Base-by-base conservation (phyloP, 2,888 invertebrate species). In the Helicoverpa assulta region DNA sequence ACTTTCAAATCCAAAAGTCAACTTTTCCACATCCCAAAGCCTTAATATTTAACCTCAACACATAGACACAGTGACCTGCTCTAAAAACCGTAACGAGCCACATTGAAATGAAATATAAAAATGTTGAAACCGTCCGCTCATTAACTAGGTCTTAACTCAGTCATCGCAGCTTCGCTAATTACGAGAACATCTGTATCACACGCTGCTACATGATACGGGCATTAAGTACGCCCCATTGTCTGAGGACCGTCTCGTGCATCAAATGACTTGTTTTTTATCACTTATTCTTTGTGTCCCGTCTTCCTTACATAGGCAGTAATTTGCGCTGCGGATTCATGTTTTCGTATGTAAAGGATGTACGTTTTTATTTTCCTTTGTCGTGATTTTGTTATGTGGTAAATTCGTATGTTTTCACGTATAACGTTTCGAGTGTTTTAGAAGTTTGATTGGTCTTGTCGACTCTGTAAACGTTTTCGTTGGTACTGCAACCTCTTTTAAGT, bases 201-300 rank as follows among this genome's bases (percentile, higher is more conserved):
- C 84, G 84, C 82, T 75, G 76, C 86, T 85, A 86, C 85, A 87
- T 86, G 90, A 91, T 92, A 92, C 90, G 88, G 90, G 91, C 88
- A 92, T 91, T 92, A 91, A 93, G 92, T 90, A 87, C 85, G 84
- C 88, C 88, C 89, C 84, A 93, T 94, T 94, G 94, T 94, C 91
- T 93, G 89, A 86, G 93, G 84, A 88, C 89, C 93, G 93, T 91
- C 93, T 91, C 90, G 85, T 84, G 88, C 91, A 91, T 92, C 92
- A 92, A 93, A 93, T 89, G 89, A 82, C 86, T 85, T 88, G 88
- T 92, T 93, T 93, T 94, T 93, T 93, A 91, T 92, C 89, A 88
- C 90, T 91, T 91, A 82, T 91, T 90, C 86, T 87, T 88, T 88
- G 82, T 84, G 80, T 79, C 68, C 70, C 59, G 68, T 75, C 67